phyloP scores from a whole-genome alignment of 2,113 vertebrate genomes.

The Symphodus melops region DNA sequence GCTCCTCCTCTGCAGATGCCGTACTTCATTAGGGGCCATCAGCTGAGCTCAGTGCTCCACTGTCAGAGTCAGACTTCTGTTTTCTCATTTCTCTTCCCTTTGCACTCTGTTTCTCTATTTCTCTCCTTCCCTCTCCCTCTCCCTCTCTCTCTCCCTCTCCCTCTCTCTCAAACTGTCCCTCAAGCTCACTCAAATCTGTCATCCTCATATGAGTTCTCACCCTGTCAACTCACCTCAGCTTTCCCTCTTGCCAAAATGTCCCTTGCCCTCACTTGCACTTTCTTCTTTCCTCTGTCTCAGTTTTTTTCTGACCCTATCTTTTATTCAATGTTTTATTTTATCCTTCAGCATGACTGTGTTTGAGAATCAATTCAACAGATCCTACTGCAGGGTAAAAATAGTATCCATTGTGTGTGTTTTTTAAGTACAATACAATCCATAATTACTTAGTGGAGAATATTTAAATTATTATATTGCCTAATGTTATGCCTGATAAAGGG shows the following conservation, averaged over 20 bases:
- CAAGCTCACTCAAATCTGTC: slow-evolving; percentile 55
- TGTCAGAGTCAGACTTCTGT: slow-evolving; percentile 69
- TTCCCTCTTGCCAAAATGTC: slow-evolving; percentile 10
- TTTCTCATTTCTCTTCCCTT: slow-evolving; percentile 44
- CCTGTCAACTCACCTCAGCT: slow-evolving; percentile 57
- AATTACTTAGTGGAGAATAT: too few species aligned
- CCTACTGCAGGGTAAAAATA: too few species aligned
- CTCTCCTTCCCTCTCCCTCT: not conserved
- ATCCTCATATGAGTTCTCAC: slow-evolving; percentile 54
- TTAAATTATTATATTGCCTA: too few species aligned
- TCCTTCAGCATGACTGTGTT: not conserved
- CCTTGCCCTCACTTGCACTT: slow-evolving; percentile 23
- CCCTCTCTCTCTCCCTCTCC: not conserved
- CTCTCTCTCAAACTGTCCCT: slow-evolving; percentile 41
- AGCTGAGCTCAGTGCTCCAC: slow-evolving; percentile 64
- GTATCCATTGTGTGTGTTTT: too few species aligned
- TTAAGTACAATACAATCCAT: too few species aligned
- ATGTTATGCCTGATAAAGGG: too few species aligned
- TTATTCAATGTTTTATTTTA: not conserved
- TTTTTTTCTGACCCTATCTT: not conserved
- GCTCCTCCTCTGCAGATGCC: slow-evolving; percentile 77
- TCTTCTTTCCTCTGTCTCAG: not conserved
- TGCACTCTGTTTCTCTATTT: slow-evolving; percentile 13
- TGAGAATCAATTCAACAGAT: too few species aligned
- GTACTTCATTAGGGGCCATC: slow-evolving; percentile 77